Base-by-base conservation (phyloP, 2,113 vertebrate genomes). In the Entelurus aequoreus region DNA sequence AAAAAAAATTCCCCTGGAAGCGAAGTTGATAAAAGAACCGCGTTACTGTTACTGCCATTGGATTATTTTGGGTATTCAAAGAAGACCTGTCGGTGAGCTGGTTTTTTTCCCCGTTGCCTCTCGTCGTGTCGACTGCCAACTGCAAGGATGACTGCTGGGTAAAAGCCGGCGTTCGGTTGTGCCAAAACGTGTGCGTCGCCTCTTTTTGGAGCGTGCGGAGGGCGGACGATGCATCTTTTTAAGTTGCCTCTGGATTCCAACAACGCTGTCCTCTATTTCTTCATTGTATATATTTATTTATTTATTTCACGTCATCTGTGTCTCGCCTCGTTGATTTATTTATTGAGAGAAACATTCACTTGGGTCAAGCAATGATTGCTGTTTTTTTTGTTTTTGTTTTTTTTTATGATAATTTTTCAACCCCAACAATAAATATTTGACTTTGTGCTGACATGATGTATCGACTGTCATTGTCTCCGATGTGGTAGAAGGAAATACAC, bases 261-360 rank as follows among this genome's bases (percentile, higher is more conserved):
- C 8, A 51, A 49, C 59, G 47, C 56, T 58, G 53, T 69, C 77
- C 65, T 65, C 12, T 66, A 72, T 74, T 36, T 72, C 50, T 71
- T 76, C 54, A 62, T 66, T 86, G 84, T 84, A 82, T 60, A 85
- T 76, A 85, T 84, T 82, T 81, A 73, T 71, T 35, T 78, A 78
- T 77, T 86, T 78, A 78, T 72, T 76, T 76, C 50, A 51, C 65
- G 68, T 62, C 3, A 74, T 77, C 74, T 78, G 61, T 79, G 74
- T 74, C 63, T 76, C 62, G 61, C 74, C 72, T 55, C 57, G 12
- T 15, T 48, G 68, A 54, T 84, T 69, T 81, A 84, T 81, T 84
- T 84, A 81, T 82, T 77, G 62, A 62, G 53, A 73, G 60, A 61
- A 38, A 53, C 64, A 71, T 75, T 49, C 71, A 36, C 54, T 76